Evolutionary conservation across 2,888 invertebrate genomes (phyloP).

Genomic region (Tridacna crocea): DNA sequence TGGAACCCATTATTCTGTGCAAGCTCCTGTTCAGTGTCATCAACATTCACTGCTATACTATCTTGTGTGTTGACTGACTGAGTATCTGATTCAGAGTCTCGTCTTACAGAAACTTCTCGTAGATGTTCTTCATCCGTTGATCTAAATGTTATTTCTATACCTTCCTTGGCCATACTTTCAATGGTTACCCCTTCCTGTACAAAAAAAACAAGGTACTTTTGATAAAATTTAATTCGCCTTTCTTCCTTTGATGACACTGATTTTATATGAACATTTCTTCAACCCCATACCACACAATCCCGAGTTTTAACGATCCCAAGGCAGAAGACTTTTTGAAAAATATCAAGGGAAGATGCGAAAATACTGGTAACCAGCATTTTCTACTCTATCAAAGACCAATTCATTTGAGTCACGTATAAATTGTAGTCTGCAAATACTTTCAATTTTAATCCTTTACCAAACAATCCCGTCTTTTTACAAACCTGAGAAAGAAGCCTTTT

Average conservation of each 20-base stretch:
- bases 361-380: constrained; percentile 4
- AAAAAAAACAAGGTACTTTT: neutral
- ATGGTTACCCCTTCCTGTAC: constrained; percentile 25
- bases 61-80: constrained; percentile 27
- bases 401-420: too few relatives aligned
- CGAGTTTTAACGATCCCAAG: too few relatives aligned
- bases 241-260: too few relatives aligned
- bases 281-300: too few relatives aligned
- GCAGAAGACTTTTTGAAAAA: too few relatives aligned
- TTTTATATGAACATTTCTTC: too few relatives aligned
- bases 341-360: neutral
- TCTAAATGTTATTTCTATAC: constrained; percentile 49
- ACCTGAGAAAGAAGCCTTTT: too few relatives aligned
- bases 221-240: too few relatives aligned
- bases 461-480: too few relatives aligned
- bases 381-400: neutral
- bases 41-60: constrained; percentile 14
- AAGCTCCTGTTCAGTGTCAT: constrained; percentile 6
- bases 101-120: constrained; percentile 51
- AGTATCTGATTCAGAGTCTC: constrained; percentile 34
- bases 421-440: too few relatives aligned
- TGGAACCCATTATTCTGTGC: neutral
- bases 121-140: constrained; percentile 47
- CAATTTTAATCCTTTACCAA: too few relatives aligned
- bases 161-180: constrained; percentile 15